Evolutionary conservation across 2,888 invertebrate genomes (phyloP).

Genomic region (Lissonota sp.): DNA sequence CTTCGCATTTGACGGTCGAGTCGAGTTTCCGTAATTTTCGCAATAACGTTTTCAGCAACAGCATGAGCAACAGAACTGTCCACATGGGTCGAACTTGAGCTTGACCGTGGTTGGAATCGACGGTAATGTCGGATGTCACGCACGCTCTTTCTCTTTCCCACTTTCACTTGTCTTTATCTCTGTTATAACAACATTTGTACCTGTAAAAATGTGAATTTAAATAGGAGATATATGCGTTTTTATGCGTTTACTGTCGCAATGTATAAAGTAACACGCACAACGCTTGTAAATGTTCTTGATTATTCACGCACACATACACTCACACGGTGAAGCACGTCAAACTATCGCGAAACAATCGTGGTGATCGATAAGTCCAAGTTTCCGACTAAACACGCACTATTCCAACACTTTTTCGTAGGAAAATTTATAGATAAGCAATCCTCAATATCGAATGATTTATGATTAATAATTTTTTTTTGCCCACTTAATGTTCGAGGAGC

Average conservation of each 20-base stretch:
- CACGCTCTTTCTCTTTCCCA: neutral
- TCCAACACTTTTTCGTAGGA: too few relatives aligned
- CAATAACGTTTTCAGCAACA: constrained; percentile 71
- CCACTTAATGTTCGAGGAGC: too few relatives aligned
- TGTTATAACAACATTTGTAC: too few relatives aligned
- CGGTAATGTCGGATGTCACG: constrained; percentile 42
- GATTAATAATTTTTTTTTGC: too few relatives aligned
- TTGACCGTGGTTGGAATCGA: constrained; percentile 58
- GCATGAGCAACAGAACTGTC: constrained; percentile 72
- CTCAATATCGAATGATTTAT: too few relatives aligned
- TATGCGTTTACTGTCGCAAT: neutral
- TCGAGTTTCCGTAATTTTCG: constrained; percentile 66
- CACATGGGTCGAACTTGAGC: constrained; percentile 72
- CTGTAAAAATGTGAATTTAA: too few relatives aligned
- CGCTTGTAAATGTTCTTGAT: constrained; percentile 21
- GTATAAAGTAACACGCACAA: neutral
- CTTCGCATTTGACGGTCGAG: constrained; percentile 22
- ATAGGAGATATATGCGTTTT: too few relatives aligned
- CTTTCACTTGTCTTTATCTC: neutral
- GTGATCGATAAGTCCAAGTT: constrained; percentile 25
- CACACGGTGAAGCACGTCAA: neutral
- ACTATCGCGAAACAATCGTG: neutral
- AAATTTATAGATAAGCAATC: too few relatives aligned
- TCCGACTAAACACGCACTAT: neutral
- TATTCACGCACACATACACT: neutral